Percentiles rank a stretch among this genome's conserved stretches.
Evolutionary conservation across 2,113 vertebrate species (phyloP).

Genomic region (Laticauda colubrina): DNA sequence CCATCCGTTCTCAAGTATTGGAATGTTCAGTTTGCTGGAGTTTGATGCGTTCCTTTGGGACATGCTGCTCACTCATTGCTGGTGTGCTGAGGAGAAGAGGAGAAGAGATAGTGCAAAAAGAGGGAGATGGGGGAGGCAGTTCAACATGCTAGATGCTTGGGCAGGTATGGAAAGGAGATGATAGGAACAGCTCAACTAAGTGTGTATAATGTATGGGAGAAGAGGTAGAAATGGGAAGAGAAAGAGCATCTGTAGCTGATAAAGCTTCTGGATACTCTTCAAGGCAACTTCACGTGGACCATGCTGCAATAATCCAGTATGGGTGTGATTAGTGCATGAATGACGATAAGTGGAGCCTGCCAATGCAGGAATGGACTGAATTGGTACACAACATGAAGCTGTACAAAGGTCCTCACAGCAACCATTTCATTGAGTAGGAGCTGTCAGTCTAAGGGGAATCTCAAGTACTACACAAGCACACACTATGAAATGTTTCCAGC

Average conservation of each 20-base stretch:
- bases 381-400: neutral
- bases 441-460: neutral
- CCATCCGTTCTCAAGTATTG: neutral
- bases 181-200: neutral
- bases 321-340: neutral
- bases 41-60: neutral
- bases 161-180: neutral
- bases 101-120: neutral
- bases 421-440: neutral
- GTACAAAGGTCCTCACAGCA: neutral
- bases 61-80: neutral
- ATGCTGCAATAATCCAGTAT: neutral
- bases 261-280: neutral
- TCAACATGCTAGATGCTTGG: neutral
- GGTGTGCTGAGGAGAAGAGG: neutral
- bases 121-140: neutral
- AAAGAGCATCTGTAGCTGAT: neutral
- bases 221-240: neutral
- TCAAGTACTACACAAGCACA: neutral
- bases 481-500: neutral
- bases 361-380: neutral
- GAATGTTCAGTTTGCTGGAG: neutral
- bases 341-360: neutral
- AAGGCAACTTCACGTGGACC: neutral
- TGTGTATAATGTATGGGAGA: neutral